Evolutionary conservation across 2,888 invertebrate genomes (phyloP), one percentile per base, ranked within the genome.

Genomic region (Zele albiditarsus): DNA sequence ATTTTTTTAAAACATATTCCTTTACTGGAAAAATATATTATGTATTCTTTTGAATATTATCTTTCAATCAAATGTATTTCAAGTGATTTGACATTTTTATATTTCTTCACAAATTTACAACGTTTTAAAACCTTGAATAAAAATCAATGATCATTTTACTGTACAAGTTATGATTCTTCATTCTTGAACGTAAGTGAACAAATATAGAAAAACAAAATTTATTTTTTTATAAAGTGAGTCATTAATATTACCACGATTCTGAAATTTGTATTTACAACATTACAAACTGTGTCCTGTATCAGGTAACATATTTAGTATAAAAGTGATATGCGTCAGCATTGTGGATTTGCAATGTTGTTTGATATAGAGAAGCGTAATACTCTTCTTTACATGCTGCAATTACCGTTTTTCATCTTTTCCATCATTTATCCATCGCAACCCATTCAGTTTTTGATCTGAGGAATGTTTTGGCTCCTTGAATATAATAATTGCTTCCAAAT

Each of bases 51-150:
- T 38, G 38, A 38, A 38, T 38, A 38, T 38, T 38, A 38, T 38
- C 2, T 38, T 38, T 38, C 8, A 14, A 38, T 38, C 38, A 38
- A 38, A 38, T 38, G 1, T 38, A 38, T 25, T 70, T 60, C 70
- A 70, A 70, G 60, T 60, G 25, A 70, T 70, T n/a, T 70, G 60
- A 60, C n/a, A 42, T 60, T 58, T 70, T 70, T 10, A 70, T 58
- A 38, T 70, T 60, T 60, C 58, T 70, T 70, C 46, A 60, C 70
- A 60, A 70, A 60, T 60, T 20, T 60, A 70, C 70, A 69, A 69
- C 4, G 57, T 31, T 68, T 53, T 31, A 68, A 33, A 25, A 3
- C n/a, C n/a, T 63, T 25, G 28, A 63, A n/a, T 25, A 27, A 16
- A 63, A 63, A 66, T 42, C 28, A 53, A 68, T 68, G 23, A 67